Conservation (phyloP, 2,888 invertebrate species). For the Prostheceraeus crozeri region DNA sequence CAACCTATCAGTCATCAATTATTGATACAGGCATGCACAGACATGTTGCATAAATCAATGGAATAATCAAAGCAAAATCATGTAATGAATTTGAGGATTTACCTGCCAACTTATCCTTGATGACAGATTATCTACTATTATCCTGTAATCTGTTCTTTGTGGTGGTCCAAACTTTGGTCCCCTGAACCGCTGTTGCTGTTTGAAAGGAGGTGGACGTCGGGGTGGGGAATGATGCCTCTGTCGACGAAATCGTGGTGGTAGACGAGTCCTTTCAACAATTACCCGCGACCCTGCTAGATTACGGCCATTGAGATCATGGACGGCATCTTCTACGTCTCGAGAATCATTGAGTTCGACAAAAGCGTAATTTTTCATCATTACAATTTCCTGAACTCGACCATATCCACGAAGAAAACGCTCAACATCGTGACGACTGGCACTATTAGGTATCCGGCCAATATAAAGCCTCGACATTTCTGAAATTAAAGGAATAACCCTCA, state of each 20-base stretch:
- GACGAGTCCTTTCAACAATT: not conserved
- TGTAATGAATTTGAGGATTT: no score
- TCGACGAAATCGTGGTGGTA: no score
- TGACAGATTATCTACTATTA: constrained; percentile 92
- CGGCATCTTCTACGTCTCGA: constrained; percentile 93
- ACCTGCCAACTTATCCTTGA: constrained; percentile 98
- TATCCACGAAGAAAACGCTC: constrained; percentile 92
- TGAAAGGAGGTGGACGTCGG: no score
- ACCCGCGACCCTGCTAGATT: constrained; percentile 78
- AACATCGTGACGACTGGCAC: constrained; percentile 78
- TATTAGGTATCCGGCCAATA: constrained; percentile 70
- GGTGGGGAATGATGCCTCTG: no score
- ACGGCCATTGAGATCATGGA: constrained; percentile 92
- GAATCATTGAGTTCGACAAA: constrained; percentile 97
- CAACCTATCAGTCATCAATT: no score
- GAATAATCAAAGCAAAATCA: no score
- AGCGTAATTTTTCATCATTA: constrained; percentile 92
- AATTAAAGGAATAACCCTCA: no score
- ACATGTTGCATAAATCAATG: no score
- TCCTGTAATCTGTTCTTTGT: constrained; percentile 85
- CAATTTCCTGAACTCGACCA: constrained; percentile 80
- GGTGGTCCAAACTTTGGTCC: constrained; percentile 74
- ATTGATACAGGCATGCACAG: no score
- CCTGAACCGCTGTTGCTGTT: no score
- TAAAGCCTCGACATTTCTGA: no score